These are phyloP conservation scores for Progne subis DNA, from an alignment of 2,113 vertebrate genomes.

Conservation along the genomic window DNA sequence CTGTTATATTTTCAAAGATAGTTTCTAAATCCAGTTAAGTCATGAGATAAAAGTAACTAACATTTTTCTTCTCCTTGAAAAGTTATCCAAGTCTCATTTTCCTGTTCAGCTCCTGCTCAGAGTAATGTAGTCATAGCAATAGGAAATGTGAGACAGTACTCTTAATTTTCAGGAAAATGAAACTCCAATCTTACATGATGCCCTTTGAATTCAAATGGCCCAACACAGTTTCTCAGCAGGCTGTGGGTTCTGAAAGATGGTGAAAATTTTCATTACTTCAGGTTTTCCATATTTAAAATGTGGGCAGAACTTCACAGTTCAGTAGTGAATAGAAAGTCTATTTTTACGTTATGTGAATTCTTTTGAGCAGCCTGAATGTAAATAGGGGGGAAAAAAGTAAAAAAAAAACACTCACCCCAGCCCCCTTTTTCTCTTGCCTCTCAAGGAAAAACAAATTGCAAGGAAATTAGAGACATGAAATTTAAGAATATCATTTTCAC, in stretches of 20 bases:
- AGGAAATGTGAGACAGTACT: neutral
- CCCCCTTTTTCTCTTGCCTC: neutral
- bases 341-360: neutral
- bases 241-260: neutral
- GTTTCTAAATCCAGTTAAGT: neutral
- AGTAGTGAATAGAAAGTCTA: neutral
- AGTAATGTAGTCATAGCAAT: neutral
- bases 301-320: neutral
- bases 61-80: neutral
- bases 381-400: neutral
- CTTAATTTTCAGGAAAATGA: neutral
- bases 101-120: neutral
- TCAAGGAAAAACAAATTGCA: neutral
- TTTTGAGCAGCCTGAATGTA: neutral
- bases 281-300: neutral
- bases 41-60: neutral
- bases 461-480: neutral
- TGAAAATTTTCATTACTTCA: neutral
- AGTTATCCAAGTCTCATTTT: neutral
- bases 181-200: neutral
- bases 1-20: neutral
- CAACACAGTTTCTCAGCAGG: neutral
- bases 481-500: neutral
- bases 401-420: rapidly evolving
- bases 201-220: neutral